Percentiles rank a stretch among this genome's conserved stretches.
phyloP scores from a whole-genome alignment of 2,888 invertebrate genomes.

The Phrixothrix hirtus region DNA sequence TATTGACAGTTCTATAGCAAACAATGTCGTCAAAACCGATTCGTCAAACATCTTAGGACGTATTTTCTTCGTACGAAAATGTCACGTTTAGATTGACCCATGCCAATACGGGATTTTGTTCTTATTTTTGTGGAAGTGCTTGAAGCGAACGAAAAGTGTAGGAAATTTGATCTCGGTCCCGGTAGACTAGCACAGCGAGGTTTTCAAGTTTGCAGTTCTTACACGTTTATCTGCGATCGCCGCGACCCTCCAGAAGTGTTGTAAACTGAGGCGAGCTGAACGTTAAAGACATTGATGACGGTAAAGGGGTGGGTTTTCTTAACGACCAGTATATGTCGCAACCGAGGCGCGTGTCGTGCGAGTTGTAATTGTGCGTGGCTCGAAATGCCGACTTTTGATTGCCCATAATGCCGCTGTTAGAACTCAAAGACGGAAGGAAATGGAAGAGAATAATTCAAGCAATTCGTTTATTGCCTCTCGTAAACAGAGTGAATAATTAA shows the following conservation, averaged over 20 bases:
- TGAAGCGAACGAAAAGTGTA: conserved; percentile 13
- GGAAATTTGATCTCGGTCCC: conserved; percentile 34
- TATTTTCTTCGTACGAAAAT: conserved; percentile 14
- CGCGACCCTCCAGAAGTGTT: conserved; percentile 38
- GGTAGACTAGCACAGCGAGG: conserved; percentile 20
- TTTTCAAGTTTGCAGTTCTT: conserved; percentile 27
- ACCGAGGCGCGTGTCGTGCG: conserved; percentile 38
- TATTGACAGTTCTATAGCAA: too few species aligned
- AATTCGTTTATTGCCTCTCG: conserved; percentile 47
- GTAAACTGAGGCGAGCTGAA: conserved; percentile 34
- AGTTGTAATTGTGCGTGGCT: conserved; percentile 38
- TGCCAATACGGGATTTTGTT: conserved; percentile 15
- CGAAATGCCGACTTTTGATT: conserved; percentile 45
- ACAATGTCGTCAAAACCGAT: too few species aligned
- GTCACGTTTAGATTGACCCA: conserved; percentile 20
- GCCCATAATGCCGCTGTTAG: conserved; percentile 46
- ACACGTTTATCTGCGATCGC: conserved; percentile 30
- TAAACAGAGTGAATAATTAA: conserved; percentile 48
- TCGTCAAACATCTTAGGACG: too few species aligned
- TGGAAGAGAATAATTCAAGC: conserved; percentile 45
- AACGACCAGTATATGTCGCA: conserved; percentile 28
- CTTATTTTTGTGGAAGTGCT: conserved; percentile 17
- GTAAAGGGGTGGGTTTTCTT: conserved; percentile 28
- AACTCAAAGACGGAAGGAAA: conserved; percentile 44
- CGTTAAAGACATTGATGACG: conserved; percentile 35